Conservation (phyloP, 2,888 invertebrate genomes). For the Meteorus colon region DNA sequence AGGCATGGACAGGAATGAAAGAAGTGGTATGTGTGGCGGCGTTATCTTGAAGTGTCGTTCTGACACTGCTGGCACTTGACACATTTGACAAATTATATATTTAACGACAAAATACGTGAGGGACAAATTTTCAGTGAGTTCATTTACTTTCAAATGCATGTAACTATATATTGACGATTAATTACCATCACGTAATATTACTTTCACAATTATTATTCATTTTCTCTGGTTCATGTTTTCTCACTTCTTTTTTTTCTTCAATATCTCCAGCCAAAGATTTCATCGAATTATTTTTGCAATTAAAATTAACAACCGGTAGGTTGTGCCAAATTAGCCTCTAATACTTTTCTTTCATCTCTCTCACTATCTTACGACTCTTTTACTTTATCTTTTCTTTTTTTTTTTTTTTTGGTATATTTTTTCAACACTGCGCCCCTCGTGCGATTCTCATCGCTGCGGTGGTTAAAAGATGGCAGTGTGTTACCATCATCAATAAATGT, state of each 20-base stretch:
- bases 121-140: not conserved
- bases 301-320: slow-evolving; percentile 70
- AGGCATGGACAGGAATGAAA: not conserved
- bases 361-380: slow-evolving; percentile 38
- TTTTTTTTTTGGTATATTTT: slow-evolving; percentile 49
- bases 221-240: not conserved
- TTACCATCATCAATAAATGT: slow-evolving; percentile 72
- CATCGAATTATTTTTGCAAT: slow-evolving; percentile 69
- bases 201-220: not conserved
- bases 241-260: slow-evolving; percentile 42
- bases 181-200: not conserved
- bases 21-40: not conserved
- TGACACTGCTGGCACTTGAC: slow-evolving; percentile 60
- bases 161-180: not conserved
- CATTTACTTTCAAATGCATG: not conserved
- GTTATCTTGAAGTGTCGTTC: not conserved
- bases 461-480: slow-evolving; percentile 67
- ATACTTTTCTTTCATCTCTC: slow-evolving; percentile 53
- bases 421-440: slow-evolving; percentile 50
- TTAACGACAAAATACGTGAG: slow-evolving; percentile 11
- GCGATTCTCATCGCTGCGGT: slow-evolving; percentile 54
- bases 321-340: slow-evolving; percentile 71
- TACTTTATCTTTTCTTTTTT: slow-evolving; percentile 44
- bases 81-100: slow-evolving; percentile 69
- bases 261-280: slow-evolving; percentile 52